phyloP scores from a whole-genome alignment of 92 coral and sea anemone genomes.

The Phenganax marumi region DNA sequence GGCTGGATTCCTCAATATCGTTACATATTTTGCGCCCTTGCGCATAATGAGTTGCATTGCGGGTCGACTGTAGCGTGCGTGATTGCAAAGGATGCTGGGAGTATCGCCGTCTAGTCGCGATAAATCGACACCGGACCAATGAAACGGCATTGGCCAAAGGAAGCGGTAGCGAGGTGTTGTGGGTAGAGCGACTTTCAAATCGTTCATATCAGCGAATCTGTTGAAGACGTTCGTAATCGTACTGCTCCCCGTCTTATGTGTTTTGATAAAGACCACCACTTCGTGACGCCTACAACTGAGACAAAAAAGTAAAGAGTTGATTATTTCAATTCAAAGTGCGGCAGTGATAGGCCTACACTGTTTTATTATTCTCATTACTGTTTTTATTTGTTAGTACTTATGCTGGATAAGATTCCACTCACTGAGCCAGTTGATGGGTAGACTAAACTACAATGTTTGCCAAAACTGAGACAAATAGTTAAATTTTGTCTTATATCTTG shows the following conservation, averaged over 20 bases:
- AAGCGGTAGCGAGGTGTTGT: constrained; percentile 63
- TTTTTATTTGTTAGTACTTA: no score
- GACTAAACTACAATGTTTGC: no score
- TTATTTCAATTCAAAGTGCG: no score
- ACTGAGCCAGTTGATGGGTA: no score
- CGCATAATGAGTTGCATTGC: constrained; percentile 80
- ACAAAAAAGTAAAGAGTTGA: not conserved
- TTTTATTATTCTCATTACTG: no score
- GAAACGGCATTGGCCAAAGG: constrained; percentile 85
- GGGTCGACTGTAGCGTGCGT: constrained; percentile 78
- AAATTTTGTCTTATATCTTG: no score
- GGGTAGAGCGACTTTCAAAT: constrained; percentile 79
- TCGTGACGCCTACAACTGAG: constrained; percentile 77
- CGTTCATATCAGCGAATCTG: constrained; percentile 89
- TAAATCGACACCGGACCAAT: constrained; percentile 82
- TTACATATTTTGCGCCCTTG: constrained; percentile 71
- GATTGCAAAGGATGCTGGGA: constrained; percentile 83
- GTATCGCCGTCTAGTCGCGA: constrained; percentile 78
- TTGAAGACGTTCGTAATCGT: constrained; percentile 90
- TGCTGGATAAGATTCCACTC: no score
- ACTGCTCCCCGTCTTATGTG: constrained; percentile 96
- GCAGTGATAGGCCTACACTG: no score
- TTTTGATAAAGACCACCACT: constrained; percentile 79
- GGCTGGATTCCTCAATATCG: constrained; percentile 84
- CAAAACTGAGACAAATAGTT: no score